Conservation (phyloP, 2,797 vertebrate species). For the Avahi laniger region DNA sequence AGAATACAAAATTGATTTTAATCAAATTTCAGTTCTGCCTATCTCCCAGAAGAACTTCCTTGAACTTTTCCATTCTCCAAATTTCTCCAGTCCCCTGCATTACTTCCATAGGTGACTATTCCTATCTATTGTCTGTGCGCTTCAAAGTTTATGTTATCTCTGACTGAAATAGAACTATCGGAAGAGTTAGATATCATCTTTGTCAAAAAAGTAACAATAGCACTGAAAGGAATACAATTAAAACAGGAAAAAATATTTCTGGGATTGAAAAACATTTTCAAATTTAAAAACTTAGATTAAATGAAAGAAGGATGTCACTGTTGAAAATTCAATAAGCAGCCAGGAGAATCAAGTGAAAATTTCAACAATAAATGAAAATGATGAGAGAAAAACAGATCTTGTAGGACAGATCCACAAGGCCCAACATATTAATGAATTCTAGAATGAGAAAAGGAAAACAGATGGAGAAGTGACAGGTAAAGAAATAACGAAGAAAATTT, state of each 20-base stretch:
- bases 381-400: background rate
- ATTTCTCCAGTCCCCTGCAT: background rate
- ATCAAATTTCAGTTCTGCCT: background rate
- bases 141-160: slow-evolving; percentile 31
- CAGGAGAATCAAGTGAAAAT: background rate
- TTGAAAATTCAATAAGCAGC: background rate
- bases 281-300: slow-evolving; percentile 32
- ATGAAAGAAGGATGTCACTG: background rate
- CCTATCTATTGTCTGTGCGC: background rate
- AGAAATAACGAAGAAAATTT: background rate
- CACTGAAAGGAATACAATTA: background rate
- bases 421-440: background rate
- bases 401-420: background rate
- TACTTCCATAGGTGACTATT: slow-evolving; percentile 6
- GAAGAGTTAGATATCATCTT: slow-evolving; percentile 8
- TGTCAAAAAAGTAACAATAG: slow-evolving; percentile 5
- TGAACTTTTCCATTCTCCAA: background rate
- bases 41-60: background rate
- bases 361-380: background rate
- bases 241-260: slow-evolving; percentile 42
- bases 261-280: slow-evolving; percentile 31
- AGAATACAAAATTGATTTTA: slow-evolving; percentile 21
- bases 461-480: background rate
- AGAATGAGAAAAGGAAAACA: background rate
- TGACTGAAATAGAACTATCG: background rate